These are phyloP conservation scores for Notiomystis cincta DNA, from an alignment of 2,113 vertebrate genomes.

Conservation along the genomic window DNA sequence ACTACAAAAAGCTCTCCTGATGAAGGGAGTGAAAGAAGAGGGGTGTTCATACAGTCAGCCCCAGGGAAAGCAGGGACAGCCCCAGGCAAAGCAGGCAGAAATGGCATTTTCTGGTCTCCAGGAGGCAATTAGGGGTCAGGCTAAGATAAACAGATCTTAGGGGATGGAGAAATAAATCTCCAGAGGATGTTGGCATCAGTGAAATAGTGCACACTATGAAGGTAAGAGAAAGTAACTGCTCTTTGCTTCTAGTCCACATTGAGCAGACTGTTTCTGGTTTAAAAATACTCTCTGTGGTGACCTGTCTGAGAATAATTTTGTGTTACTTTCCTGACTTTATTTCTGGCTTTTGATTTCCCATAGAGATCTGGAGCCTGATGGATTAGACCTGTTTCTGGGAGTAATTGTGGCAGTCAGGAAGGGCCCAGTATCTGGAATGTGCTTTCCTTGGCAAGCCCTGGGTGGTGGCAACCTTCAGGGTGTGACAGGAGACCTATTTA, in stretches of 20 bases:
- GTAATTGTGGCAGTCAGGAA: constrained; percentile 32
- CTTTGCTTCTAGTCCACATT: neutral
- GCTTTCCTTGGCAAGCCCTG: constrained; percentile 12
- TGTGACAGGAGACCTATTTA: constrained; percentile 24
- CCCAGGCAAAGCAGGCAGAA: neutral
- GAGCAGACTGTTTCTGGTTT: neutral
- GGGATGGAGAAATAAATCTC: neutral
- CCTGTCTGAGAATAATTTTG: constrained; percentile 14
- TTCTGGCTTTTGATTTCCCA: constrained; percentile 30
- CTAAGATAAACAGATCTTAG: neutral
- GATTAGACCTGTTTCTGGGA: constrained; percentile 24
- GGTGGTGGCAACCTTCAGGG: constrained; percentile 18
- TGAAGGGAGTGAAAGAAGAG: neutral
- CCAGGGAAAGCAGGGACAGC: neutral
- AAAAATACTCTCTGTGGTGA: constrained; percentile 15
- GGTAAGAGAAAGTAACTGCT: neutral
- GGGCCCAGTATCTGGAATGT: neutral
- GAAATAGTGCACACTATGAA: neutral
- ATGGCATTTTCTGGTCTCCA: neutral
- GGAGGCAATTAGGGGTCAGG: neutral
- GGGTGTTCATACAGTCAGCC: neutral
- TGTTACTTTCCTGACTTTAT: constrained; percentile 15
- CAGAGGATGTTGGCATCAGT: neutral
- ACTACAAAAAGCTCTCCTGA: neutral
- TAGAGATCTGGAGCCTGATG: constrained; percentile 18